Base-by-base conservation (phyloP, 2,113 vertebrate genomes). In the Perccottus glenii region DNA sequence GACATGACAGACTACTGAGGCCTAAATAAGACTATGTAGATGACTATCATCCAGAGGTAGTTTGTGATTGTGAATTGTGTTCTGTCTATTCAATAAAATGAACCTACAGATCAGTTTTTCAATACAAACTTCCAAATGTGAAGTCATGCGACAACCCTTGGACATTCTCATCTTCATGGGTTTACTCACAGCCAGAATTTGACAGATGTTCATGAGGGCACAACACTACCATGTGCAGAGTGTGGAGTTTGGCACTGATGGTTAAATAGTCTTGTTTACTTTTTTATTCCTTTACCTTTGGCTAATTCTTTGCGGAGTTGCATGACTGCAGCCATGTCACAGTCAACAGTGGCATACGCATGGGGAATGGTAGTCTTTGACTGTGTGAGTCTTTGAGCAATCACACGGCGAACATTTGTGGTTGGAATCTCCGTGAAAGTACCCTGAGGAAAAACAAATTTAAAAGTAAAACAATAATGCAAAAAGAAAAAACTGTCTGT, bases 311-410 rank as follows among this genome's bases (percentile, higher is more conserved):
- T 91, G 73, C 95, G 94, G 64, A 96, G 89, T 77, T 92, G 89
- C 87, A 96, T 89, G 85, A 99, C 84, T 3, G 95, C 94, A 56
- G 92, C 94, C 75, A 99, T 88, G 73, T 96, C 93, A 87, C 97
- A 99, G 90, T 96, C 93, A 7, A 96, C 87, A 27, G 93, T 92
- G 69, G 95, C 95, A 48, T 98, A 99, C 0, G 96, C 91, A 35
- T 99, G 98, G 78, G 97, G 97, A 81, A 98, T 93, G 52, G 94
- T 98, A 65, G 91, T 93, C 90, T 99, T 99, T 32, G 98, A 98
- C 62, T 97, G 94, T 3, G 93, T 96, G 75, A 99, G 87, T 71
- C 96, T 94, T 85, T 97, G 96, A 74, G 97, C 98, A 70, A 98
- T 98, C 72, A 98, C 94, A 78, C 94, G 95, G 66, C 96, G 94